Percentiles rank a stretch among this genome's conserved stretches.
phyloP scores from a whole-genome alignment of 2,888 invertebrate species.

The Empis livida region DNA sequence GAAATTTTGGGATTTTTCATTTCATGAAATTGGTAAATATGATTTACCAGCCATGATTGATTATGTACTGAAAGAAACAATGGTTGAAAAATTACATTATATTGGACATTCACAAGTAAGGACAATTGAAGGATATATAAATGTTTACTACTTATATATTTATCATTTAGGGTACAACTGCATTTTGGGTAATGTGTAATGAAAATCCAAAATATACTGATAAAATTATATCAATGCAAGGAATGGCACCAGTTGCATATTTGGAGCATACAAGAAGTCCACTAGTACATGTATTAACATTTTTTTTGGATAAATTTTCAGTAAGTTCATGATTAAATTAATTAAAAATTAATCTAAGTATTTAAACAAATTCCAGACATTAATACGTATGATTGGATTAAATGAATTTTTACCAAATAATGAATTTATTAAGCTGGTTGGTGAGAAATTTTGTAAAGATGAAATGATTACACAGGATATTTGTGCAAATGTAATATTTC shows the following conservation, averaged over 20 bases:
- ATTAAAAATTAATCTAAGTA: neutral
- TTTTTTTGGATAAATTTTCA: constrained; percentile 34
- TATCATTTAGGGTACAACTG: constrained; percentile 44
- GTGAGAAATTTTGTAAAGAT: constrained; percentile 42
- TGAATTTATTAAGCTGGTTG: constrained; percentile 39
- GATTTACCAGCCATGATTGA: constrained; percentile 77
- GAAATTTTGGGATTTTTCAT: constrained; percentile 51
- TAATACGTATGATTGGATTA: constrained; percentile 21
- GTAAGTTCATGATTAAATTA: constrained; percentile 21
- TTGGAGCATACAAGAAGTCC: constrained; percentile 42
- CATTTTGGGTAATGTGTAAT: constrained; percentile 53
- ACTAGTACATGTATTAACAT: constrained; percentile 37
- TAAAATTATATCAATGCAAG: constrained; percentile 52
- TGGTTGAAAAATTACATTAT: constrained; percentile 51
- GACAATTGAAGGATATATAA: neutral
- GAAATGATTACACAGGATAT: constrained; percentile 42
- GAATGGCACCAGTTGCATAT: constrained; percentile 56
- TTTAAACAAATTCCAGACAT: constrained; percentile 21
- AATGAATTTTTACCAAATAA: constrained; percentile 52
- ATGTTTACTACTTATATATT: too few species aligned
- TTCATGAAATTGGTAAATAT: constrained; percentile 57
- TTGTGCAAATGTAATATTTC: constrained; percentile 53
- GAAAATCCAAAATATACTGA: constrained; percentile 50
- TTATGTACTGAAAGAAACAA: constrained; percentile 46
- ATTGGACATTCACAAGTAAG: constrained; percentile 61